Base-by-base conservation (phyloP, 2,113 vertebrate genomes). In the Seriola dumerili region DNA sequence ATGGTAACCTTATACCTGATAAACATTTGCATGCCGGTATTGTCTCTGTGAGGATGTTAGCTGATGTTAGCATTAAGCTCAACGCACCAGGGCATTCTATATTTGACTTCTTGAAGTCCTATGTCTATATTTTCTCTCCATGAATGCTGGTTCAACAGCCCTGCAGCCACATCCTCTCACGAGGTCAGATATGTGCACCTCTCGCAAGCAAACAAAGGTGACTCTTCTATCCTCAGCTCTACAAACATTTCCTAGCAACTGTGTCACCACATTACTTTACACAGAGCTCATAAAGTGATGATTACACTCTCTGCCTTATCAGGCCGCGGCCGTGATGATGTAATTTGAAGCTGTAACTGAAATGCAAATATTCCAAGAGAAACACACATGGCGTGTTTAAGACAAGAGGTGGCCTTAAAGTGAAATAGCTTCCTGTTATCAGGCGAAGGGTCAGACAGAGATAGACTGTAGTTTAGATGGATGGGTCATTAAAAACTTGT, bases 241-340 rank as follows among this genome's bases (percentile, higher is more conserved):
- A 79, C 92, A 90, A 90, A 92, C 89, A 92, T 88, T 71, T 80
- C 78, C 72, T 58, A 72, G 82, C 2, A 10, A 8, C 66, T 85
- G 69, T 65, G 85, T 91, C 83, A 87, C 75, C 3, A 16, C 80
- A 72, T 89, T 80, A 69, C 89, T 85, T 84, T 44, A 58, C 74
- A 59, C 77, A 58, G 62, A 36, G 83, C 75, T 84, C 91, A 88
- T 91, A 87, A 92, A 89, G 55, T 55, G 4, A 68, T 87, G 85
- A 93, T 90, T 88, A 86, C 87, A 91, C 88, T 29, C 76, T 54
- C 29, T 5, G 74, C 57, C 80, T 90, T 89, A 93, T 91, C 91
- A 38, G 74, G 62, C 64, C 83, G 21, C 23, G 14, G 65, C 54
- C 44, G 17, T 4, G 48, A 70, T 90, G 92, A 94, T 89, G 92